phyloP scores from a whole-genome alignment of 2,797 vertebrate species.

The Eulemur coronatus region DNA sequence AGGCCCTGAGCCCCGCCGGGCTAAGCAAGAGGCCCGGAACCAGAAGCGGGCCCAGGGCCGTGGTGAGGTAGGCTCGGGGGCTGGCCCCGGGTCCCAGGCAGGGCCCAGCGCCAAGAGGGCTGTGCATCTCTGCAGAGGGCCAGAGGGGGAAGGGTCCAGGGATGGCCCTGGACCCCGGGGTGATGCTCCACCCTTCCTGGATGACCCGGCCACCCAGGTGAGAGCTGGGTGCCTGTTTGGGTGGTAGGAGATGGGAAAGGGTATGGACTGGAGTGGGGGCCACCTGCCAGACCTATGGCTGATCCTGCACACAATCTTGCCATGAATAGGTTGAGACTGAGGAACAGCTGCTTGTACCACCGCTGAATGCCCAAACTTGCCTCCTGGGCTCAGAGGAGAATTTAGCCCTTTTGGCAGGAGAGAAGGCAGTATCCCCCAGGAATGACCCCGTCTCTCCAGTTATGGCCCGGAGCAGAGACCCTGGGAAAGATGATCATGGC shows the following conservation, averaged over 20 bases:
- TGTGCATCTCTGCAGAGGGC: conserved; percentile 81
- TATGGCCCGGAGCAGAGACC: conserved; percentile 57
- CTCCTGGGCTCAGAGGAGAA: conserved; percentile 77
- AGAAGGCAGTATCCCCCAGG: conserved; percentile 73
- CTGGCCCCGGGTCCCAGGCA: conserved; percentile 81
- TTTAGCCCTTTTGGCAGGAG: conserved; percentile 70
- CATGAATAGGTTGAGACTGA: conserved; percentile 65
- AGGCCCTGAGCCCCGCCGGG: conserved; percentile 82
- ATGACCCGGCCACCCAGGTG: conserved; percentile 46
- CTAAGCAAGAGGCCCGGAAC: conserved; percentile 89
- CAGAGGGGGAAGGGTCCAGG: conserved; percentile 75
- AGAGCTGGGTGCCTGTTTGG: background rate
- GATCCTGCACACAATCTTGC: conserved; percentile 27
- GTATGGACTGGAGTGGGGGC: background rate
- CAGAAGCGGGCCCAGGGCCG: conserved; percentile 88
- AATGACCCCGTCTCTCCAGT: conserved; percentile 40
- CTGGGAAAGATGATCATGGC: conserved; percentile 88
- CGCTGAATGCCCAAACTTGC: conserved; percentile 55
- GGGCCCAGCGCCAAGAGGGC: conserved; percentile 85
- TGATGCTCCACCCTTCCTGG: conserved; percentile 52
- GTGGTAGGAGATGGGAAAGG: background rate
- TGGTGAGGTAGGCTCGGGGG: conserved; percentile 82
- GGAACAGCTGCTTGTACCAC: conserved; percentile 59
- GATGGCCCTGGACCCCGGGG: conserved; percentile 72
- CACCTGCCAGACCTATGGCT: background rate